These are phyloP conservation scores for Rhagologus leucostigma DNA, from an alignment of 2,113 vertebrate species.

Conservation along the genomic window DNA sequence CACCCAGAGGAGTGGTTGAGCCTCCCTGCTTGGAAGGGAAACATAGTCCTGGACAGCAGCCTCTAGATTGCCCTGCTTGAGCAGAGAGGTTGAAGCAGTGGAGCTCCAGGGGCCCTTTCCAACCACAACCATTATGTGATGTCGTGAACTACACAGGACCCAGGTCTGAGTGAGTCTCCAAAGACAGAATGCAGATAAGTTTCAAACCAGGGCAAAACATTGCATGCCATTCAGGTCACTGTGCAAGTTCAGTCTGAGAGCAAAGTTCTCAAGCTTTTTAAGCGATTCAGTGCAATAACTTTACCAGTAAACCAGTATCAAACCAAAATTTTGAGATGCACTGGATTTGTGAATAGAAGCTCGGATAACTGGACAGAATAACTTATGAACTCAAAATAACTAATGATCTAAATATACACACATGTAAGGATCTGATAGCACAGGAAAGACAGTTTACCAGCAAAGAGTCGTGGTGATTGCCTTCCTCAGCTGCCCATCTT, in stretches of 20 bases:
- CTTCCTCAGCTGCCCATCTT: background rate
- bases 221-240: background rate
- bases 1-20: background rate
- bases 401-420: background rate
- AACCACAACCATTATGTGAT: background rate
- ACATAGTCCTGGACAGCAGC: background rate
- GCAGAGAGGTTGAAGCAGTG: background rate
- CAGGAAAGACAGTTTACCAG: background rate
- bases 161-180: background rate
- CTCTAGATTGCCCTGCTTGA: background rate
- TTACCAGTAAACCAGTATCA: background rate
- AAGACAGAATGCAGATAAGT: background rate
- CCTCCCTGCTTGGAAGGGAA: background rate
- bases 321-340: background rate
- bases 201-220: background rate
- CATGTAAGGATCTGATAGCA: accelerated
- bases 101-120: background rate
- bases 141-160: background rate
- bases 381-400: background rate
- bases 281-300: background rate
- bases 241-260: background rate
- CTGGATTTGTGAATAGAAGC: background rate
- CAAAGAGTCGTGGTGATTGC: background rate
- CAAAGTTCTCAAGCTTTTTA: background rate
- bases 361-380: background rate